Conservation (phyloP, 1,140 invertebrate species). For the Tribolium madens region DNA sequence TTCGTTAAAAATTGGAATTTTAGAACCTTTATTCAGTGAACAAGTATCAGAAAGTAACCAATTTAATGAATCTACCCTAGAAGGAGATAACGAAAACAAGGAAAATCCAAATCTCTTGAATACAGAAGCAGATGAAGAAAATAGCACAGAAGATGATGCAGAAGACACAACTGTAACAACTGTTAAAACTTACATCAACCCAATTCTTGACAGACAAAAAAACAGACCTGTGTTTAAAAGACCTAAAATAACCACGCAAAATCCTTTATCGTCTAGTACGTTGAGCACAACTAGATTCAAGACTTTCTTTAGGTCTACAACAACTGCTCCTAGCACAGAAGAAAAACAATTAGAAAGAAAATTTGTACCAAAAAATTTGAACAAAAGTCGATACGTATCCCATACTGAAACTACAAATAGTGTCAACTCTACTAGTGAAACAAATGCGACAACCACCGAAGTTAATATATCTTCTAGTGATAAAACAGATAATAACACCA, state of each 20-base stretch:
- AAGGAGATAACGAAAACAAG: too few species aligned
- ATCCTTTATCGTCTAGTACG: constrained; percentile 1
- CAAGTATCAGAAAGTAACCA: neutral
- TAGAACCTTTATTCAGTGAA: neutral
- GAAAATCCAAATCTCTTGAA: too few species aligned
- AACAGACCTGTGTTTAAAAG: constrained; percentile 13
- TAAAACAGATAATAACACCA: too few species aligned
- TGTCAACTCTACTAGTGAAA: neutral
- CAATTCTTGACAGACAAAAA: constrained; percentile 25
- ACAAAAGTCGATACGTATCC: neutral
- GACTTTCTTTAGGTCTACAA: neutral
- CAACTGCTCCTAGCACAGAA: neutral
- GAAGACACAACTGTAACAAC: constrained; percentile 20
- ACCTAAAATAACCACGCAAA: constrained; percentile 15
- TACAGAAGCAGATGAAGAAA: constrained; percentile 27
- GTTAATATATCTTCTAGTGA: neutral
- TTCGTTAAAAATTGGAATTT: neutral
- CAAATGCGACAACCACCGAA: constrained; percentile 40
- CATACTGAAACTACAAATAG: neutral
- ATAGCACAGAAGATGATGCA: constrained; percentile 35
- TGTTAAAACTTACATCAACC: constrained; percentile 20
- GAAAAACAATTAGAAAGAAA: neutral
- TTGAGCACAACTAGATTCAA: neutral
- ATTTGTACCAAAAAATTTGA: constrained; percentile 10
- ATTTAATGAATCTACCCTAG: too few species aligned